These are phyloP conservation scores for Campaea margaritaria DNA, from an alignment of 2,888 invertebrate genomes.

Conservation along the genomic window DNA sequence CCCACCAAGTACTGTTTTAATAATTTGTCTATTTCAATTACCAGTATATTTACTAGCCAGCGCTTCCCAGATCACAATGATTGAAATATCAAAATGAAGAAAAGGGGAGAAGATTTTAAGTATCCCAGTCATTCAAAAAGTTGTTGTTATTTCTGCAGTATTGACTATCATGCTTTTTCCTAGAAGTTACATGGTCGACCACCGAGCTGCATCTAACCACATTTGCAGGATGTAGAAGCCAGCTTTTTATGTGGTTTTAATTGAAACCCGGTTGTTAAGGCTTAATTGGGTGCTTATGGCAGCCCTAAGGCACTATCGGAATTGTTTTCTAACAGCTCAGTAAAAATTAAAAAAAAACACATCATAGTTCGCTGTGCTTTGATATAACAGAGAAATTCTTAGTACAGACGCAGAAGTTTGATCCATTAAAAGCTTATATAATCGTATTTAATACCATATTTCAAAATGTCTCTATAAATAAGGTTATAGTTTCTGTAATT, in stretches of 20 bases:
- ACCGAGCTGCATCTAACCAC: conserved; percentile 3
- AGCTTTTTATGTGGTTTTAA: conserved; percentile 25
- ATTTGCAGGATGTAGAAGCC: conserved; percentile 21
- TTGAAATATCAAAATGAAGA: not conserved
- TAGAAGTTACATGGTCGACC: conserved; percentile 8
- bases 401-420: too few species aligned
- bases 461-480: too few species aligned
- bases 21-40: too few species aligned
- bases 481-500: too few species aligned
- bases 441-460: too few species aligned
- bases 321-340: conserved; percentile 8
- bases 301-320: conserved; percentile 6
- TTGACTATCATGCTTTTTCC: conserved; percentile 17
- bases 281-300: conserved; percentile 25
- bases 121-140: not conserved
- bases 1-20: too few species aligned
- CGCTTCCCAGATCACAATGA: not conserved
- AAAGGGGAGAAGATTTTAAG: too few species aligned
- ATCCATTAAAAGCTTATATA: too few species aligned
- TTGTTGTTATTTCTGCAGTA: not conserved
- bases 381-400: not conserved
- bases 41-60: too few species aligned
- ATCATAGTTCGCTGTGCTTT: not conserved
- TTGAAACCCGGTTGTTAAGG: conserved; percentile 18
- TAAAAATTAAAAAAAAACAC: conserved; percentile 1